Conservation (phyloP, 2,888 invertebrate genomes). For the Eristalis intricaria region DNA sequence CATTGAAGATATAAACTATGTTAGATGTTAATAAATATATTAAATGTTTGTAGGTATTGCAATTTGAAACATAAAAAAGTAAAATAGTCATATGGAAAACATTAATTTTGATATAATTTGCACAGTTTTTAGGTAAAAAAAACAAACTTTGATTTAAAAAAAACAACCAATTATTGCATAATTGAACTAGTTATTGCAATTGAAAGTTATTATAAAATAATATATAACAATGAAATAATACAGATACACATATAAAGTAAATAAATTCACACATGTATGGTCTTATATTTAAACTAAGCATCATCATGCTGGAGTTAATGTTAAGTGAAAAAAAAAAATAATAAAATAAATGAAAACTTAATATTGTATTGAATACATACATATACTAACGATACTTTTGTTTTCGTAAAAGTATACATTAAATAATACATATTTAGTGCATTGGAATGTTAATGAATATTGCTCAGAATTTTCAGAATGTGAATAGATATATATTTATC, state of each 20-base stretch:
- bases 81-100: constrained; percentile 15
- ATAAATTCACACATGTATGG: constrained; percentile 33
- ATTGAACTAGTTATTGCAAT: constrained; percentile 30
- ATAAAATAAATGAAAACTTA: neutral
- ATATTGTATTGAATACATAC: constrained; percentile 7
- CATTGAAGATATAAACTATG: constrained; percentile 27
- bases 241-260: neutral
- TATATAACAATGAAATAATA: constrained; percentile 46
- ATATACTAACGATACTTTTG: constrained; percentile 20
- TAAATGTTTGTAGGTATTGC: constrained; percentile 64
- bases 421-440: constrained; percentile 25
- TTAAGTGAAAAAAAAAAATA: neutral
- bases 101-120: constrained; percentile 45
- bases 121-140: constrained; percentile 18
- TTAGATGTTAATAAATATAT: constrained; percentile 63
- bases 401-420: constrained; percentile 25
- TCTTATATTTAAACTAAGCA: constrained; percentile 31
- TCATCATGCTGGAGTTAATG: constrained; percentile 42
- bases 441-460: constrained; percentile 58
- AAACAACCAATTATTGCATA: neutral
- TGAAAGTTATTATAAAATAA: constrained; percentile 4
- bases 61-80: constrained; percentile 40
- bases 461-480: constrained; percentile 67
- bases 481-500: constrained; percentile 68
- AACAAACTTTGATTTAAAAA: constrained; percentile 9